Percentiles rank a stretch among this genome's conserved stretches.
These are phyloP conservation scores for Electrona antarctica DNA, from an alignment of 2,113 vertebrate genomes.

Conservation along the genomic window DNA sequence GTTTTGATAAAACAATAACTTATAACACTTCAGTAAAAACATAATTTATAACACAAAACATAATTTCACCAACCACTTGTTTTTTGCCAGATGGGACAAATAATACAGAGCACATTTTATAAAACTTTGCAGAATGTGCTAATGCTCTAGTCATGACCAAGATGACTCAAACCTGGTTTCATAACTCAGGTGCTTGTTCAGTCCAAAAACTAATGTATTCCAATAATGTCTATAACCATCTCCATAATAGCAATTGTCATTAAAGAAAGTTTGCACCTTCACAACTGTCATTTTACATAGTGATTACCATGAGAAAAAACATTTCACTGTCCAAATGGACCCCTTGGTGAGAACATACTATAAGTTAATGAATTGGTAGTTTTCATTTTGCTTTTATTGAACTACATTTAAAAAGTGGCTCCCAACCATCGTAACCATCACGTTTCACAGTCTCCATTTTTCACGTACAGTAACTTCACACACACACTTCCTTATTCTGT, in stretches of 20 bases:
- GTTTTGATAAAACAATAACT: constrained; percentile 19
- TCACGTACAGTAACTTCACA: not conserved
- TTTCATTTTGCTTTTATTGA: not conserved
- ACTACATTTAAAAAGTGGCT: not conserved
- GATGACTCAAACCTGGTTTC: too few relatives aligned
- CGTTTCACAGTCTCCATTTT: constrained; percentile 7
- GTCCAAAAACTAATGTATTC: too few relatives aligned
- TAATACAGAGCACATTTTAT: too few relatives aligned
- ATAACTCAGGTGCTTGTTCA: too few relatives aligned
- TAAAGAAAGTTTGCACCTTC: too few relatives aligned
- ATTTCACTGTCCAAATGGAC: not conserved
- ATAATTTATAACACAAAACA: not conserved
- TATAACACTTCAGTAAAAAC: not conserved
- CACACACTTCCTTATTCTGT: not conserved
- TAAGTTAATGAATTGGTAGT: not conserved
- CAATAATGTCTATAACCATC: too few relatives aligned
- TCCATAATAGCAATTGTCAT: too few relatives aligned
- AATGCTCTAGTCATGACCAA: too few relatives aligned
- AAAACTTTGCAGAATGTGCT: too few relatives aligned
- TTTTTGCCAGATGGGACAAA: not conserved
- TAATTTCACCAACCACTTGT: not conserved
- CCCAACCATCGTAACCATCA: not conserved
- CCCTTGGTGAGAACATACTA: not conserved
- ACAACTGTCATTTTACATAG: not conserved
- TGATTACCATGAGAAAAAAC: not conserved